phyloP scores from a whole-genome alignment of 2,888 invertebrate genomes.

The Campopleginae sp. region DNA sequence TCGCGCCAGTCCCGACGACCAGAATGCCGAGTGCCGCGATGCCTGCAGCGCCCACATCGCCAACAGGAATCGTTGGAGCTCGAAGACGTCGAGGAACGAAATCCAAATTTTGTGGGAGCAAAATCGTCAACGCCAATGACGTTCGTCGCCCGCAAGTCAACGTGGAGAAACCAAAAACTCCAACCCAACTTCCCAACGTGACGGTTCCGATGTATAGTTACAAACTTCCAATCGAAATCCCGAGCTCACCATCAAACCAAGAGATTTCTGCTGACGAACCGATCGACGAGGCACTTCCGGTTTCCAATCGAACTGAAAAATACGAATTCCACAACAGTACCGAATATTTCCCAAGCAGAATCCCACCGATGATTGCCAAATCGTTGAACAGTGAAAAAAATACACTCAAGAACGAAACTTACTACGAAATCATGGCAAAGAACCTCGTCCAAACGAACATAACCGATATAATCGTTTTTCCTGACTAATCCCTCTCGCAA shows the following conservation, averaged over 20 bases:
- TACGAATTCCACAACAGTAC: conserved; percentile 47
- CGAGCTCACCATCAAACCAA: background rate
- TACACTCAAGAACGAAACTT: background rate
- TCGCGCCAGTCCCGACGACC: background rate
- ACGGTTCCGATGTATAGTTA: background rate
- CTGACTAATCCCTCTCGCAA: conserved; percentile 1
- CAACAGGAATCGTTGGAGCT: background rate
- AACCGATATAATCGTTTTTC: conserved; percentile 30
- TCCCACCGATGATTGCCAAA: conserved; percentile 64
- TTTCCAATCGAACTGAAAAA: background rate
- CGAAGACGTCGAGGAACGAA: conserved; percentile 11
- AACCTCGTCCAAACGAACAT: background rate
- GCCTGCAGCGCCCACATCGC: background rate
- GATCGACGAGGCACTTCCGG: conserved; percentile 5
- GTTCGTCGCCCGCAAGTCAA: background rate
- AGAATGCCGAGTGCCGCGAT: background rate
- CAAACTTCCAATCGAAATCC: background rate
- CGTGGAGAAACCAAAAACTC: background rate
- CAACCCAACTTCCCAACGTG: background rate
- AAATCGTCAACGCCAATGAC: background rate
- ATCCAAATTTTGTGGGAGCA: background rate
- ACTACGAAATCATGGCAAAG: background rate
- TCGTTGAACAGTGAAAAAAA: background rate
- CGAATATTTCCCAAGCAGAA: conserved; percentile 66
- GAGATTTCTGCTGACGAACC: background rate